Conservation (phyloP, 2,888 invertebrate genomes). For the Pterostichus niger region DNA sequence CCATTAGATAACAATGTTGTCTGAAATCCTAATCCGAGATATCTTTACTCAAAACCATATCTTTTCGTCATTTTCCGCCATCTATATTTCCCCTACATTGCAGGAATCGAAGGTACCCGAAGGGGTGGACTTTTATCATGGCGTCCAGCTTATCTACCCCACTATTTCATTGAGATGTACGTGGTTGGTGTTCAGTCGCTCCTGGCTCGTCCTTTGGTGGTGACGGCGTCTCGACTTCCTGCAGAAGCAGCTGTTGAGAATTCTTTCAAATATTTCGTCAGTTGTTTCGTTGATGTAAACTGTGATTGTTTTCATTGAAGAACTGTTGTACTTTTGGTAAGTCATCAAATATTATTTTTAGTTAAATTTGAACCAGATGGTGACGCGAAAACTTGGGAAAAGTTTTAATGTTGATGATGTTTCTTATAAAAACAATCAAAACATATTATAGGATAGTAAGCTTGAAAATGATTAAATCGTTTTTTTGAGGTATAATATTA, state of each 20-base stretch:
- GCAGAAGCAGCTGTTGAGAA: constrained; percentile 26
- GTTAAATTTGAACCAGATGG: constrained; percentile 3
- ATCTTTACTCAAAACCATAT: neutral
- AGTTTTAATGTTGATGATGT: neutral
- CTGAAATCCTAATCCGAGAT: constrained; percentile 51
- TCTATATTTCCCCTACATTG: neutral
- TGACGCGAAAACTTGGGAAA: constrained; percentile 6
- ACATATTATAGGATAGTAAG: neutral
- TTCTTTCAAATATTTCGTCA: neutral
- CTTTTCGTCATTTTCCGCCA: constrained; percentile 21
- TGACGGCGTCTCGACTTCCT: neutral
- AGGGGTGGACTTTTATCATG: constrained; percentile 4
- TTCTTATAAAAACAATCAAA: neutral
- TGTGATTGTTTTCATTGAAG: constrained; percentile 11
- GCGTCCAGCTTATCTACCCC: constrained; percentile 52
- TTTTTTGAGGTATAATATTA: no score
- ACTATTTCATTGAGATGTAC: constrained; percentile 64
- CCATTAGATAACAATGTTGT: constrained; percentile 64
- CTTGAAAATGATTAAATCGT: no score
- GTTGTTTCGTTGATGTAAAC: constrained; percentile 19
- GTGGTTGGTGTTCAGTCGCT: constrained; percentile 41
- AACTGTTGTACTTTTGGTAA: constrained; percentile 15
- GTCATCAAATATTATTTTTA: neutral
- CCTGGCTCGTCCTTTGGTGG: constrained; percentile 38
- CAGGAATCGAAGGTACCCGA: constrained; percentile 46